Evolutionary conservation across 1,140 invertebrate genomes (phyloP).

Genomic region (Drosophila bipectinata): DNA sequence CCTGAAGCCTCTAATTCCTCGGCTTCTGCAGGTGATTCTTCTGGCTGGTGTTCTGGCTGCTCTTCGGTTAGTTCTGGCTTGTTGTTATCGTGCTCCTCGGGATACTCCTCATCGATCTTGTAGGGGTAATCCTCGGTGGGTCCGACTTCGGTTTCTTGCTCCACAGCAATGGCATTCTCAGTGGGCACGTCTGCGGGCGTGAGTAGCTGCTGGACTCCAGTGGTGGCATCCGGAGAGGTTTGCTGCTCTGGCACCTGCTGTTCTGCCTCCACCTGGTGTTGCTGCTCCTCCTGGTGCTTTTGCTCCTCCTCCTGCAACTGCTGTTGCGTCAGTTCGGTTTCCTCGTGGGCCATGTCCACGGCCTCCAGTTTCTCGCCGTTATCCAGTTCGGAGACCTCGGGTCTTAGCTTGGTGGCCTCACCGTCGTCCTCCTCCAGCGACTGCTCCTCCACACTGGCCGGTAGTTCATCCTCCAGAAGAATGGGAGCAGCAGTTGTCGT

Average conservation of each 20-base stretch:
- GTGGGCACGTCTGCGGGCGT: slow-evolving; percentile 65
- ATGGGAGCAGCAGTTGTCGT: slow-evolving; percentile 35
- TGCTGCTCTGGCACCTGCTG: not conserved
- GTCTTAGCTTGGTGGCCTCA: slow-evolving; percentile 47
- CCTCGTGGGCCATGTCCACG: slow-evolving; percentile 66
- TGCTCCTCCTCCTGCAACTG: slow-evolving; percentile 48
- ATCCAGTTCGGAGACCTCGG: slow-evolving; percentile 46
- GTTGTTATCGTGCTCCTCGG: slow-evolving; percentile 60
- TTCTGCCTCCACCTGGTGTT: not conserved
- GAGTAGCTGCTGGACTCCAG: slow-evolving; percentile 56
- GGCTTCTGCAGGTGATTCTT: not conserved
- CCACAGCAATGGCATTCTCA: slow-evolving; percentile 42
- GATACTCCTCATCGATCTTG: slow-evolving; percentile 78
- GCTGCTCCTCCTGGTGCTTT: slow-evolving; percentile 7
- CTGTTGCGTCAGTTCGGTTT: slow-evolving; percentile 67
- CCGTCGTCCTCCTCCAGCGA: slow-evolving; percentile 63
- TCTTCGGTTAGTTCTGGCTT: slow-evolving; percentile 39
- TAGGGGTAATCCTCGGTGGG: slow-evolving; percentile 80
- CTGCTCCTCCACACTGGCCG: slow-evolving; percentile 68
- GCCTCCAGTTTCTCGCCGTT: slow-evolving; percentile 68
- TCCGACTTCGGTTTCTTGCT: slow-evolving; percentile 50
- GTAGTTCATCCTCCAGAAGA: slow-evolving; percentile 59
- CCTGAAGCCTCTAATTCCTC: slow-evolving; percentile 52
- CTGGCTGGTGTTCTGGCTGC: slow-evolving; percentile 19
- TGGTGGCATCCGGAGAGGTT: slow-evolving; percentile 37